Evolutionary conservation across 2,113 vertebrate species (phyloP).

Genomic region (Plotosus lineatus): DNA sequence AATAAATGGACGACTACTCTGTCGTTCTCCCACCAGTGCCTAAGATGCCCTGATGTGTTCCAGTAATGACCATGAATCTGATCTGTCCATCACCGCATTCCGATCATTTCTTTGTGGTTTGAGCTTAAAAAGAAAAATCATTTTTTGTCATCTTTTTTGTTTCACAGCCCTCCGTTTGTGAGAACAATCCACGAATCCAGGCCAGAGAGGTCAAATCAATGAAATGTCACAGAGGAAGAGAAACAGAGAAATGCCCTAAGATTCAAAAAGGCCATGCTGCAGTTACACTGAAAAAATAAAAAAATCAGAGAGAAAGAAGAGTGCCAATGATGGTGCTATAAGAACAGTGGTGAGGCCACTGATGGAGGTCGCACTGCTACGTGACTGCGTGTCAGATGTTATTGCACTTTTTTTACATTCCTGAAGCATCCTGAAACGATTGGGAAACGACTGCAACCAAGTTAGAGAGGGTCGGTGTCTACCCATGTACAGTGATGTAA

Average conservation of each 20-base stretch:
- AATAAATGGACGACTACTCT: not conserved
- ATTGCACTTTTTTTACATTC: conserved; percentile 15
- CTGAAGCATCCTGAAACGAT: not conserved
- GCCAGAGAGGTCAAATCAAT: conserved; percentile 45
- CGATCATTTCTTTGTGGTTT: not conserved
- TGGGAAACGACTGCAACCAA: not conserved
- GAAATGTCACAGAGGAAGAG: conserved; percentile 28
- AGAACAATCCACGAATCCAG: conserved; percentile 27
- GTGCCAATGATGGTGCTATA: not conserved
- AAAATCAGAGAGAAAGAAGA: conserved; percentile 17
- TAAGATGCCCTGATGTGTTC: not conserved
- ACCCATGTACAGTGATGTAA: not conserved
- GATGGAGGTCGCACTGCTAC: conserved; percentile 31
- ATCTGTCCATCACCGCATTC: conserved; percentile 14
- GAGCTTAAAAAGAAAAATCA: conserved; percentile 17
- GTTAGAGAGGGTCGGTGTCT: conserved; percentile 19
- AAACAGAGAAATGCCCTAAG: conserved; percentile 19
- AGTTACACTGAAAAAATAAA: not conserved
- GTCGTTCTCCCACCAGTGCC: no score
- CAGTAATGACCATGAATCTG: conserved; percentile 14
- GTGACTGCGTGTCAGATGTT: conserved; percentile 26
- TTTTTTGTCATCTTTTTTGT: not conserved
- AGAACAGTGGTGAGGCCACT: conserved; percentile 26
- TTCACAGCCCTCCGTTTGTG: conserved; percentile 19
- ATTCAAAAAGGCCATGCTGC: conserved; percentile 36